A percentile compares a stretch with the other conserved stretches of the same genome.
phyloP scores from a whole-genome alignment of 2,888 invertebrate genomes.

The Eupithecia exiguata region DNA sequence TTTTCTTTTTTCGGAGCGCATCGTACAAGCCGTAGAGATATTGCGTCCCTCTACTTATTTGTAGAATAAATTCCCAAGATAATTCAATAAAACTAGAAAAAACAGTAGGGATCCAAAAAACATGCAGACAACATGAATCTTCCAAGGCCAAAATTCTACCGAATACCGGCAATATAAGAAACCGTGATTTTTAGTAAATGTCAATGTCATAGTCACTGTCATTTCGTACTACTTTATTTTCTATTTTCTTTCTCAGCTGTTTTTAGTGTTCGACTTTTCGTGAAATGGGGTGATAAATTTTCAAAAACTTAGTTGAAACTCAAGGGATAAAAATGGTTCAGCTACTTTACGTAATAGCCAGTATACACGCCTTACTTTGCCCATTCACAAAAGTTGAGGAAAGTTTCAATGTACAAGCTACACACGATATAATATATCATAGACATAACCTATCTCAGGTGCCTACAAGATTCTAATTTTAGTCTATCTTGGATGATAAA shows the following conservation, averaged over 20 bases:
- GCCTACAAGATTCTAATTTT: constrained; percentile 77
- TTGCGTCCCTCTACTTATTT: too few relatives aligned
- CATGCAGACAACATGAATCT: too few relatives aligned
- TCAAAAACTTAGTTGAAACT: constrained; percentile 50
- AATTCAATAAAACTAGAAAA: too few relatives aligned
- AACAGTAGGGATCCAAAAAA: too few relatives aligned
- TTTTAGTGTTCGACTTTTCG: constrained; percentile 27
- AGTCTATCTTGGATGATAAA: constrained; percentile 62
- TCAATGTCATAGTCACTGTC: too few relatives aligned
- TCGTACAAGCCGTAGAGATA: background rate
- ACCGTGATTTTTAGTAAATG: too few relatives aligned
- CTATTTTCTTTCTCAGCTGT: constrained; percentile 15
- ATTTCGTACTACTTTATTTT: background rate
- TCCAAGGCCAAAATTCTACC: too few relatives aligned
- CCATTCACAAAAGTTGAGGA: constrained; percentile 99
- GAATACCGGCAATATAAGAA: too few relatives aligned
- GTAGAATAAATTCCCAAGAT: too few relatives aligned
- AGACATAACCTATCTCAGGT: constrained; percentile 93
- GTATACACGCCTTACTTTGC: constrained; percentile 92
- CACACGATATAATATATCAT: constrained; percentile 97
- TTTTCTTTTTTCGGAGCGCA: too few relatives aligned
- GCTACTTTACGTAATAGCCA: constrained; percentile 88
- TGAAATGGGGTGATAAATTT: constrained; percentile 63
- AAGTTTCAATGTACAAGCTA: constrained; percentile 99
- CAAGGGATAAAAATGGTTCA: constrained; percentile 85